Base-by-base conservation (phyloP, 1,140 invertebrate species). In the Steinernema feltiae region DNA sequence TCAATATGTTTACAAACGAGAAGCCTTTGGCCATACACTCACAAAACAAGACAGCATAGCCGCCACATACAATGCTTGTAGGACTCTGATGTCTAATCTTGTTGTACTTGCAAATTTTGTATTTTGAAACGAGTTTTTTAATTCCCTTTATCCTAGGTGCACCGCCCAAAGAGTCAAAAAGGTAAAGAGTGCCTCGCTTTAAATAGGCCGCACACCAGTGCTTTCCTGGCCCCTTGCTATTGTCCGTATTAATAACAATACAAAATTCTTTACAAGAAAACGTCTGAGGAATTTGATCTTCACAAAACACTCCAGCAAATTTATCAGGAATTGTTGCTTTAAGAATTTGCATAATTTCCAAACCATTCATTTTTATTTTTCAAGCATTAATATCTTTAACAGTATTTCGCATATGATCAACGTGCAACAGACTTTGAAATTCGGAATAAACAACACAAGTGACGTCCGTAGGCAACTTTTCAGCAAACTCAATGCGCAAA, bases 371-470 rank as follows among this genome's bases (percentile, higher is more conserved):
- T n/a, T n/a, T n/a, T n/a, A n/a, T 46, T 46, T 12, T 46, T 46
- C n/a, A 46, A 46, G 41, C 7, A 46, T 46, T 46, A 46, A 46
- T n/a, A 46, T 46, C 41, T 12, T 7, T 46, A n/a, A 46, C 41
- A 7, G 41, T 46, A 46, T 46, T 46, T 12, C 70, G 70, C 7
- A 32, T 7, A 71, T 30, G n/a, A 31, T 71, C 70, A 71, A 71
- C 31, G 7, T 24, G 18, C 1, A 71, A 3, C 15, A 71, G 17
- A 3, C 30, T 32, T n/a, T 71, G 30, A 30, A 32, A 71, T 30
- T 71, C 70, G n/a, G 30, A 71, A 30, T 71, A 35, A 3, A 71
- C n/a, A 17, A 71, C 35, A 71, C 70, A 71, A 29, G 18, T 32
- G 7, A 29, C 18, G 30, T 35, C 70, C 7, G 1, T 1, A 1